Conservation (phyloP, 2,113 vertebrate species). For the Microcebus murinus region DNA sequence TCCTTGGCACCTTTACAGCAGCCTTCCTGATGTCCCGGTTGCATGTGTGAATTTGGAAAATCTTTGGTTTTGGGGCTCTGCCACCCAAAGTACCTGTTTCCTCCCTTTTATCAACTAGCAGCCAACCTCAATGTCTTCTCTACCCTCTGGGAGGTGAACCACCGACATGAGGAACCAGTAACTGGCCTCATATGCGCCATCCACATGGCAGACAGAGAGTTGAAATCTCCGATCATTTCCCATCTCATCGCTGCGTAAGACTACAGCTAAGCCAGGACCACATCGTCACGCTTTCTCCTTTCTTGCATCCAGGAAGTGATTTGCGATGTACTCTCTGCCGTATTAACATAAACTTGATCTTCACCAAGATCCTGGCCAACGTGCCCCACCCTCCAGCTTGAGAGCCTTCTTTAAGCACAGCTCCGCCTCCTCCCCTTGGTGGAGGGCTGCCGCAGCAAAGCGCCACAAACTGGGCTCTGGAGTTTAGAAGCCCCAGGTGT, state of each 20-base stretch:
- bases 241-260: too few relatives aligned
- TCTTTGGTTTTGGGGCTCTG: neutral
- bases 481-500: neutral
- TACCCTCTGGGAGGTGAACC: neutral
- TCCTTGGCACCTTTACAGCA: neutral
- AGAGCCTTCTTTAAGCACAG: neutral
- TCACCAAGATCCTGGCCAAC: neutral
- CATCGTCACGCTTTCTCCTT: accelerated
- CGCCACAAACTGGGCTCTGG: neutral
- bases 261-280: neutral
- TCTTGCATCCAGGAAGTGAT: neutral
- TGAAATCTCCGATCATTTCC: neutral
- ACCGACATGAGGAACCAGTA: neutral
- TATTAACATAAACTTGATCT: neutral
- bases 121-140: neutral
- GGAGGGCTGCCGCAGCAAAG: neutral
- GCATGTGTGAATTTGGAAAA: neutral
- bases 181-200: too few relatives aligned
- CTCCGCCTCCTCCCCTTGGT: neutral
- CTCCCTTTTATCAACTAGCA: neutral
- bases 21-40: neutral
- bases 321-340: neutral
- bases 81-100: too few relatives aligned
- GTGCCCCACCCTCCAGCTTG: neutral
- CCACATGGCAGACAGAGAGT: accelerated